phyloP scores from a whole-genome alignment of 2,113 vertebrate genomes.

The Stigmatopora nigra region DNA sequence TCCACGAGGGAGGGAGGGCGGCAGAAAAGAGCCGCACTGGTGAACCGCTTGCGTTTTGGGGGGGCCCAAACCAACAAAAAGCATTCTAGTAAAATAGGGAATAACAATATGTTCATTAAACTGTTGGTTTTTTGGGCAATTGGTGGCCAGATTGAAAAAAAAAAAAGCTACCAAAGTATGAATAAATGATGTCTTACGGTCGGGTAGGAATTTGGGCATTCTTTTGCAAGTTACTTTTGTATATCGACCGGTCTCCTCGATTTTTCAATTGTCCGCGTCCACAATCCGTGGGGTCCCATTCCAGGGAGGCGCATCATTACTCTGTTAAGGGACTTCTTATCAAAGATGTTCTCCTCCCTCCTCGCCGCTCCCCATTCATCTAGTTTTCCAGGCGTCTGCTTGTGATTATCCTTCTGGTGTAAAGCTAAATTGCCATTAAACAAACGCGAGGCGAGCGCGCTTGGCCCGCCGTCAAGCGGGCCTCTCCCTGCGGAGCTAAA shows the following conservation, averaged over 20 bases:
- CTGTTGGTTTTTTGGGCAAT: no score
- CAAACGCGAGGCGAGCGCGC: conserved; percentile 48
- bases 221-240: no score
- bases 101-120: no score
- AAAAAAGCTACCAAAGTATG: no score
- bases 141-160: no score
- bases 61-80: no score
- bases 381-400: conserved; percentile 48
- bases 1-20: neutral
- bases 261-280: neutral
- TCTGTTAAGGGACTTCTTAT: neutral
- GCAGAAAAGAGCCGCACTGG: neutral
- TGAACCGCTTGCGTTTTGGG: no score
- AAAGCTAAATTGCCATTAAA: conserved; percentile 66
- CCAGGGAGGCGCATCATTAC: neutral
- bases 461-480: conserved; percentile 42
- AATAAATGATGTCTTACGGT: no score
- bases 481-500: conserved; percentile 27
- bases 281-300: neutral
- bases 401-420: conserved; percentile 59
- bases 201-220: no score
- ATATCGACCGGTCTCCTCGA: no score
- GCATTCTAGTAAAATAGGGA: no score
- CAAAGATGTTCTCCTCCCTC: conserved; percentile 5
- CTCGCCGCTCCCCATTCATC: neutral